Conservation (phyloP, 2,797 vertebrate genomes). For the Vireo griseus region DNA sequence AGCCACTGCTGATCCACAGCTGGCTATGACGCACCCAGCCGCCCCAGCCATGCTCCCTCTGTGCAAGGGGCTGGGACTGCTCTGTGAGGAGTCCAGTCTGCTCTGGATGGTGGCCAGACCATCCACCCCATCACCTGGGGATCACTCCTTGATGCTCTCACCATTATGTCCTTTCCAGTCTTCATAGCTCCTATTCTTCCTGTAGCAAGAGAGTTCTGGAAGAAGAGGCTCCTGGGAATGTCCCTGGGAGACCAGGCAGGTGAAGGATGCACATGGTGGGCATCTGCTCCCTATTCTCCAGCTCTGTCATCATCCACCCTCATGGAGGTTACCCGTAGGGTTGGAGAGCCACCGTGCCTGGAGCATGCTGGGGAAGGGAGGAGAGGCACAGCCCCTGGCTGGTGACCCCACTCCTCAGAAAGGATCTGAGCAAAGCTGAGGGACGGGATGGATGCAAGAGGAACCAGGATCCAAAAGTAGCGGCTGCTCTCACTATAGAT, state of each 20-base stretch:
- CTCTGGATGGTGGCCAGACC: not conserved
- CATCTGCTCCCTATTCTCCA: not conserved
- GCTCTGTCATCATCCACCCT: not conserved
- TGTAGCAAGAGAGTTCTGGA: not conserved
- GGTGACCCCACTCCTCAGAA: fast-evolving
- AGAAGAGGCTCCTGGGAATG: not conserved
- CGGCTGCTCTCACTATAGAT: fast-evolving
- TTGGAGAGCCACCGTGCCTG: fast-evolving
- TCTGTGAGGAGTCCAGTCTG: not conserved
- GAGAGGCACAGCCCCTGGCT: not conserved
- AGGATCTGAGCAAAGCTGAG: not conserved
- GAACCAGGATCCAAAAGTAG: not conserved
- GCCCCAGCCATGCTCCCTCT: not conserved
- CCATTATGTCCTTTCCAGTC: not conserved
- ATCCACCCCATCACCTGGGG: not conserved
- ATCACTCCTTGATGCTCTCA: not conserved
- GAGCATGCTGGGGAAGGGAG: not conserved
- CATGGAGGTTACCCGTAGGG: fast-evolving
- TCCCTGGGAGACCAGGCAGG: not conserved
- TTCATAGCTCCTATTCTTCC: not conserved
- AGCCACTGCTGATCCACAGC: not conserved
- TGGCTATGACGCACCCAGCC: fast-evolving
- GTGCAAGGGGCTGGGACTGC: fast-evolving
- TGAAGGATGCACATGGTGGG: not conserved
- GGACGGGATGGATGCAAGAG: not conserved